Conservation (phyloP, 1,140 invertebrate genomes). For the Eumaeus atala region DNA sequence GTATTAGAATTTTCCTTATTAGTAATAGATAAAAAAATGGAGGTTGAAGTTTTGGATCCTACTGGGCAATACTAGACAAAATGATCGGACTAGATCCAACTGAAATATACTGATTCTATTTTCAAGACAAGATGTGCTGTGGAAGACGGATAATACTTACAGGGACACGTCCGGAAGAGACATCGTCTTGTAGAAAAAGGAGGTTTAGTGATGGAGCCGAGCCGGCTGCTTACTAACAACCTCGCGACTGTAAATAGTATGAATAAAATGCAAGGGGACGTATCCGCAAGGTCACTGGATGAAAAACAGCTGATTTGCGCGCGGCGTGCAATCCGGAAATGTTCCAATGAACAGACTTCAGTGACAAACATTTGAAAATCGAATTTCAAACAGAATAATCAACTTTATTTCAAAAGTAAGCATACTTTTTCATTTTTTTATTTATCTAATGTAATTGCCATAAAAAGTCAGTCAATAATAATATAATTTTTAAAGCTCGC, state of each 20-base stretch:
- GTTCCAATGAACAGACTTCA: slow-evolving; percentile 16
- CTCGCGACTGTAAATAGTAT: slow-evolving; percentile 57
- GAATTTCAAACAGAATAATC: slow-evolving; percentile 1
- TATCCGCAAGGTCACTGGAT: slow-evolving; percentile 60
- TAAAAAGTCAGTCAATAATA: too few relatives aligned
- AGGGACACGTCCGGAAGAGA: slow-evolving; percentile 59
- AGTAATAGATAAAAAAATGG: slow-evolving; percentile 27
- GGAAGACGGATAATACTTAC: slow-evolving; percentile 54
- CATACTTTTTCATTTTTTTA: not conserved
- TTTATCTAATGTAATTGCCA: too few relatives aligned
- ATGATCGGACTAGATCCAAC: slow-evolving; percentile 66
- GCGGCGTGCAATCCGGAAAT: slow-evolving; percentile 60
- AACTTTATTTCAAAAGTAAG: slow-evolving; percentile 5
- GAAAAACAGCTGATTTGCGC: slow-evolving; percentile 64
- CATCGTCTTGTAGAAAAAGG: slow-evolving; percentile 63
- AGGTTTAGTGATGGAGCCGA: slow-evolving; percentile 35
- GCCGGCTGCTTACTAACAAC: slow-evolving; percentile 41
- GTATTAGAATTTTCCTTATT: slow-evolving; percentile 45
- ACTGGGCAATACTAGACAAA: slow-evolving; percentile 43
- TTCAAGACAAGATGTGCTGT: slow-evolving; percentile 58
- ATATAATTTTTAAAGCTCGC: too few relatives aligned
- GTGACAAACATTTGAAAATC: not conserved
- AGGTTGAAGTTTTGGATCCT: slow-evolving; percentile 37
- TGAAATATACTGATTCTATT: slow-evolving; percentile 59
- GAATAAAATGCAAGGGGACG: slow-evolving; percentile 51